Percentiles rank a stretch among this genome's conserved stretches.
Conservation (phyloP, 1,140 invertebrate species). For the Pinna nobilis region DNA sequence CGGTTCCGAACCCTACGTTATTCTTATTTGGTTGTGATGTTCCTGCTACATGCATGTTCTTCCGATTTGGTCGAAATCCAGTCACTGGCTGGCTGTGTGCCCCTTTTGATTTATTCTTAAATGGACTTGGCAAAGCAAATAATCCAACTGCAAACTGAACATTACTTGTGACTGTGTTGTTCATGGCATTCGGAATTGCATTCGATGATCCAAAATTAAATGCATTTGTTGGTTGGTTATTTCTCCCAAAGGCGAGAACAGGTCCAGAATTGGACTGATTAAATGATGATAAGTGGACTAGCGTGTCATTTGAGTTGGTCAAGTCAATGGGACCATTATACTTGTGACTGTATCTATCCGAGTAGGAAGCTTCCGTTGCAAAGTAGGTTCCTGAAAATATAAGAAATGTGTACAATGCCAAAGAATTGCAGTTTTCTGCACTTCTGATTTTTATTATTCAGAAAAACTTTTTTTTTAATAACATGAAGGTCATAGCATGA, state of each 20-base stretch:
- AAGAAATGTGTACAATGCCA: not conserved
- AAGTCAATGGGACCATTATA: not conserved
- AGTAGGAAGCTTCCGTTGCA: conserved; percentile 60
- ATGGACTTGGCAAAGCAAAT: not conserved
- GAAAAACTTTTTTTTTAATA: too few relatives aligned
- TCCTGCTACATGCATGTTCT: not conserved
- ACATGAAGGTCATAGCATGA: too few relatives aligned
- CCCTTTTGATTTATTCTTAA: not conserved
- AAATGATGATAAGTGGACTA: not conserved
- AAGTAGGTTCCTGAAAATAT: conserved; percentile 66
- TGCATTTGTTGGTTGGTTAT: too few relatives aligned
- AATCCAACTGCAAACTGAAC: not conserved
- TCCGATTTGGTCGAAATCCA: not conserved
- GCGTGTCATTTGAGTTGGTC: not conserved
- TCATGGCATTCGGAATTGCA: not conserved
- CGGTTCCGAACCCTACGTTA: not conserved
- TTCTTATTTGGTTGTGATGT: not conserved
- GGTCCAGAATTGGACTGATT: not conserved
- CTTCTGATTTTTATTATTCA: too few relatives aligned
- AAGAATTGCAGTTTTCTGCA: too few relatives aligned
- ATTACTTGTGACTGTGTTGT: not conserved
- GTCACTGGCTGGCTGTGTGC: not conserved
- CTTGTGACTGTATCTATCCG: conserved; percentile 56
- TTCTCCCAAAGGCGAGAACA: not conserved
- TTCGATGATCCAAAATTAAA: not conserved